Evolutionary conservation across 2,888 invertebrate species (phyloP), one percentile per base, ranked within the genome.

Genomic region (Troides aeacus): DNA sequence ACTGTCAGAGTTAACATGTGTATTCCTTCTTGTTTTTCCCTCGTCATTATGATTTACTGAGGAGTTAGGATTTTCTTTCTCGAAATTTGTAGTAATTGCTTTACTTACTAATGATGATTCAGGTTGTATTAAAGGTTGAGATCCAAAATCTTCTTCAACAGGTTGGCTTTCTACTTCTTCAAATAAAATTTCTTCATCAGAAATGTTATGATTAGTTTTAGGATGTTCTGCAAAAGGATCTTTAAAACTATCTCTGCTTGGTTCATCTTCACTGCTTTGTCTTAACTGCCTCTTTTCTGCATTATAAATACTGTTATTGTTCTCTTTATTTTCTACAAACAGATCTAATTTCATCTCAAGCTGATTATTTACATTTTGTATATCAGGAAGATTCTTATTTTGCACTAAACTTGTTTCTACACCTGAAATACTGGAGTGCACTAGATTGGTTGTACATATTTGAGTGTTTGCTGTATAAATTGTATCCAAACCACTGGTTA

Each of bases 131-230:
- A 91, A 75, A 15, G 85, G 82, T 74, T 91, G 91, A 0, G 90
- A 90, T 71, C 83, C 80, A 72, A 85, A 82, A 56, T 81, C 77
- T 46, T 85, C 85, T 18, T 79, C 76, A 39, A 83, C 72, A 24
- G 75, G 64, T 66, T 83, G 78, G 64, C 74, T 79, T 63, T 86
- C 84, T 60, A 88, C 72, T 56, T 89, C 89, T 58, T 88, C 85
- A 81, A 90, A 89, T 15, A 84, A 57, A 70, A 90, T 81, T 69
- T 82, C 80, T 70, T 89, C 89, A 74, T 87, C 82, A 18, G 89
- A 89, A 71, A 72, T 76, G 75, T 82, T 78, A 4, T 74, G 66
- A 71, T 76, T 81, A 39, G 71, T 72, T 53, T 68, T 71, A 70
- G 66, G 64, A 66, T 66, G 73, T 63, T 59, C 72, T 66, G 71